A percentile compares a stretch with the other conserved stretches of the same genome.
Evolutionary conservation across 2,113 vertebrate genomes (phyloP).

Genomic region (Acrocephalus arundinaceus): DNA sequence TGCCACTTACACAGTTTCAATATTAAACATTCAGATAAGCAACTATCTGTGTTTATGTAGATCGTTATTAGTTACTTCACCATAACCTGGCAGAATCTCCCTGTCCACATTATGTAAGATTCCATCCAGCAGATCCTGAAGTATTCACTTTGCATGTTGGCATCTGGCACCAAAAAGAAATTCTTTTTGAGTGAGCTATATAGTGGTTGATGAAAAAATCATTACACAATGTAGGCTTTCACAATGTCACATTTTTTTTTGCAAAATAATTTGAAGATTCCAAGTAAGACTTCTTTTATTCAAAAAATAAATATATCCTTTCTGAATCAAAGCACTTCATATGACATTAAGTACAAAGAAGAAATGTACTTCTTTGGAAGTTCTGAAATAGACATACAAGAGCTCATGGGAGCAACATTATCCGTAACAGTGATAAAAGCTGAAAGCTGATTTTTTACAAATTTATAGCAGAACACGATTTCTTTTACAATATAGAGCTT

Average conservation of each 20-base stretch:
- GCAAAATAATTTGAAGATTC: constrained; percentile 53
- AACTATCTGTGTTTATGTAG: background rate
- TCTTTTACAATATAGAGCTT: constrained; percentile 44
- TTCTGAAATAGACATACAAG: constrained; percentile 45
- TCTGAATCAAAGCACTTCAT: constrained; percentile 76
- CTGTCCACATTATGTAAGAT: background rate
- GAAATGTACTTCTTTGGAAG: constrained; percentile 71
- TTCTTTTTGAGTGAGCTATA: background rate
- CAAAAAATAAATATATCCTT: constrained; percentile 86
- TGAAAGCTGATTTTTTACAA: constrained; percentile 54
- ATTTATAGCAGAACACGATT: constrained; percentile 43
- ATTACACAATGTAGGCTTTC: background rate
- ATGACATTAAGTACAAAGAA: constrained; percentile 73
- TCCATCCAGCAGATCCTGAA: background rate
- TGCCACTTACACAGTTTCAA: constrained; percentile 31
- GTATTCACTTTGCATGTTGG: background rate
- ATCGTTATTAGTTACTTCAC: background rate
- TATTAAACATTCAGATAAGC: background rate
- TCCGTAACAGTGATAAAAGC: constrained; percentile 36
- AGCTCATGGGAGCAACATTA: constrained; percentile 59
- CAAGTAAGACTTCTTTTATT: constrained; percentile 78
- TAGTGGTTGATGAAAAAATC: constrained; percentile 11
- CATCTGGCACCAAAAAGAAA: background rate
- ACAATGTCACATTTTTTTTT: background rate
- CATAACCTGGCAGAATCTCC: background rate